Evolutionary conservation across 92 coral and sea anemone genomes (phyloP).

Genomic region (Palythoa caribaeorum): DNA sequence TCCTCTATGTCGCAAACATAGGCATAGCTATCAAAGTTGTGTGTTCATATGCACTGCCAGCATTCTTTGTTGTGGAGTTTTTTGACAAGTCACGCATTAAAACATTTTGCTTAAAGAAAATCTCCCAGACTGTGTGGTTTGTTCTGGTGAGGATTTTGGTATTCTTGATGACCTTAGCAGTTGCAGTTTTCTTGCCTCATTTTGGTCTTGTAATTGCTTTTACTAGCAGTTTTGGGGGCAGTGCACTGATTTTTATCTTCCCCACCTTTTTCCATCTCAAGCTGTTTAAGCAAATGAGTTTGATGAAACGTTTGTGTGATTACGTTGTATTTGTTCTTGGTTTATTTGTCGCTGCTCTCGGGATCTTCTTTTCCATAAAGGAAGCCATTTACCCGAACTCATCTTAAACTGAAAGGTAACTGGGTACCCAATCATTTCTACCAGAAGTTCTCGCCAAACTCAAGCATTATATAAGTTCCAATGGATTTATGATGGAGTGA

Average conservation of each 20-base stretch:
- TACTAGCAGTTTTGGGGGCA: constrained; percentile 23
- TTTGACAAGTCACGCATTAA: constrained; percentile 18
- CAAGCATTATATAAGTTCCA: neutral
- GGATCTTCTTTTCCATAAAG: constrained; percentile 28
- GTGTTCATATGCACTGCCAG: constrained; percentile 29
- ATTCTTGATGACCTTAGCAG: neutral
- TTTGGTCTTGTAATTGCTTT: constrained; percentile 33
- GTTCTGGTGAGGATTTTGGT: neutral
- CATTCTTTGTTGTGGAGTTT: constrained; percentile 12
- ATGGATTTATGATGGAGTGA: too few relatives aligned
- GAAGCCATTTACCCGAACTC: neutral
- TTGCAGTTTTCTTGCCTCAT: constrained; percentile 26
- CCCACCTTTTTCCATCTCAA: constrained; percentile 34
- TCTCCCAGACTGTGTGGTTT: constrained; percentile 15
- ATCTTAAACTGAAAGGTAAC: neutral
- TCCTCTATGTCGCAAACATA: constrained; percentile 9
- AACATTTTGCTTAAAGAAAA: constrained; percentile 27
- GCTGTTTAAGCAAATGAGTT: neutral
- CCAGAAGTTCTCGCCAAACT: neutral
- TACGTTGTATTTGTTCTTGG: constrained; percentile 26
- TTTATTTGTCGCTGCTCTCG: constrained; percentile 21
- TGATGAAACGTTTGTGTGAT: neutral
- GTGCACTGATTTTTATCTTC: constrained; percentile 9
- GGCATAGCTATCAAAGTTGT: constrained; percentile 29
- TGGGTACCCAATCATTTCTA: neutral